Evolutionary conservation across 1,140 invertebrate species (phyloP).

Genomic region (Apis laboriosa): DNA sequence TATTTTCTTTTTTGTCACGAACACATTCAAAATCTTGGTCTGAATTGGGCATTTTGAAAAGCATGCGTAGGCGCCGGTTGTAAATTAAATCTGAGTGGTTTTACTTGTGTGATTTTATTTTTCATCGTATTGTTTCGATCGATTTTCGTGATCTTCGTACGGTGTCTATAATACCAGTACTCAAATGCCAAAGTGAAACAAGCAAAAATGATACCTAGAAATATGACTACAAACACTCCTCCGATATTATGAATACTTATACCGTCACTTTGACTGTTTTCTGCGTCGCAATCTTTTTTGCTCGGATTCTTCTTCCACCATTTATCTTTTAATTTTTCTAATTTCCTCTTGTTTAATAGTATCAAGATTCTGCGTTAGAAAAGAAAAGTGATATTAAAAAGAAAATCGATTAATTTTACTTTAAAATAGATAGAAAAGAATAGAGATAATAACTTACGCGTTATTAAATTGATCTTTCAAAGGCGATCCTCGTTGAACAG

Average conservation of each 20-base stretch:
- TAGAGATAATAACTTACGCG: constrained; percentile 84
- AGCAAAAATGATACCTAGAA: constrained; percentile 95
- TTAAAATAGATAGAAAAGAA: not conserved
- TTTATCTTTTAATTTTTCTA: constrained; percentile 96
- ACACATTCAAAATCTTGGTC: constrained; percentile 64
- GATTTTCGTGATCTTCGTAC: constrained; percentile 67
- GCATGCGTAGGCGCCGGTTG: constrained; percentile 69
- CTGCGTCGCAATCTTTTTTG: constrained; percentile 90
- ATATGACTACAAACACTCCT: constrained; percentile 98
- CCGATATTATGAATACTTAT: constrained; percentile 99
- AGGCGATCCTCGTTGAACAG: constrained; percentile 96
- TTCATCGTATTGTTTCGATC: constrained; percentile 42
- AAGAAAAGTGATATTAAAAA: not conserved
- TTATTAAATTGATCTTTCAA: constrained; percentile 95
- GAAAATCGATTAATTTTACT: not conserved
- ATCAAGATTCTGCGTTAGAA: constrained; percentile 86
- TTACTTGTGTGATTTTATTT: constrained; percentile 46
- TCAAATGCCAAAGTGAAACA: constrained; percentile 95
- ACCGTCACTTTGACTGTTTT: constrained; percentile 95
- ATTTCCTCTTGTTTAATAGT: constrained; percentile 93
- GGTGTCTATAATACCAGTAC: constrained; percentile 96
- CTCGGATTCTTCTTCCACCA: constrained; percentile 97
- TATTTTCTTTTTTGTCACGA: not conserved
- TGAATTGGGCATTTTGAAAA: constrained; percentile 59
- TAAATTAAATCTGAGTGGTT: constrained; percentile 69